Conservation (phyloP, 2,113 vertebrate genomes). For the Lophius piscatorius region DNA sequence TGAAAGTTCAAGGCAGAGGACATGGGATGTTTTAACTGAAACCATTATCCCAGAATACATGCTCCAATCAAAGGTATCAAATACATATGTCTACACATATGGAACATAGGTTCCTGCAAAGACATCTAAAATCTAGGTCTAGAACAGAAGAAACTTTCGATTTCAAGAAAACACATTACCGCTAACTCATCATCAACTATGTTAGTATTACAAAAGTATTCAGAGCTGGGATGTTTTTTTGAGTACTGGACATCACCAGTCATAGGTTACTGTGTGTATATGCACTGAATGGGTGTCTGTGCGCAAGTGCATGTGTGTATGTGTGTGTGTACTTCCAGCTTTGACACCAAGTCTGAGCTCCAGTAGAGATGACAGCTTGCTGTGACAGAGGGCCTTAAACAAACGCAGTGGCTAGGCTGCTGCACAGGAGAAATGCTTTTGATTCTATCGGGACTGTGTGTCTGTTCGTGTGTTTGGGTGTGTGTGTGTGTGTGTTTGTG, state of each 20-base stretch:
- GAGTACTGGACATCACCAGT: slow-evolving; percentile 5
- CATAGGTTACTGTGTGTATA: background rate
- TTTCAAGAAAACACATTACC: background rate
- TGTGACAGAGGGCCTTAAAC: slow-evolving; percentile 76
- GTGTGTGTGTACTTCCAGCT: slow-evolving; percentile 19
- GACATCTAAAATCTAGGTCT: too few relatives aligned
- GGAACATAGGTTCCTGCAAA: too few relatives aligned
- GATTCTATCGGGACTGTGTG: slow-evolving; percentile 58
- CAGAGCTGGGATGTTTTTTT: background rate
- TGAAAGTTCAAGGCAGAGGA: too few relatives aligned
- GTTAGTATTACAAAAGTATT: background rate
- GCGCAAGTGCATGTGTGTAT: slow-evolving; percentile 11
- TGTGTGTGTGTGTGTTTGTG: slow-evolving; percentile 17
- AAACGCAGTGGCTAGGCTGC: slow-evolving; percentile 61
- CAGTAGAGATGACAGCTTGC: slow-evolving; percentile 76
- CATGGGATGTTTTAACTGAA: too few relatives aligned
- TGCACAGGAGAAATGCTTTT: slow-evolving; percentile 78
- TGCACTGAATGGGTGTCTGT: slow-evolving; percentile 6
- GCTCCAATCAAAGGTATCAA: too few relatives aligned
- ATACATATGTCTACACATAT: too few relatives aligned
- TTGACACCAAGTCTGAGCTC: slow-evolving; percentile 44
- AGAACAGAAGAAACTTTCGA: background rate
- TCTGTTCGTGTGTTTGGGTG: slow-evolving; percentile 19
- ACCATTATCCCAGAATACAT: too few relatives aligned
- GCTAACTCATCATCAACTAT: background rate